Evolutionary conservation across 2,113 vertebrate genomes (phyloP).

Genomic region (Ceratotherium simum): DNA sequence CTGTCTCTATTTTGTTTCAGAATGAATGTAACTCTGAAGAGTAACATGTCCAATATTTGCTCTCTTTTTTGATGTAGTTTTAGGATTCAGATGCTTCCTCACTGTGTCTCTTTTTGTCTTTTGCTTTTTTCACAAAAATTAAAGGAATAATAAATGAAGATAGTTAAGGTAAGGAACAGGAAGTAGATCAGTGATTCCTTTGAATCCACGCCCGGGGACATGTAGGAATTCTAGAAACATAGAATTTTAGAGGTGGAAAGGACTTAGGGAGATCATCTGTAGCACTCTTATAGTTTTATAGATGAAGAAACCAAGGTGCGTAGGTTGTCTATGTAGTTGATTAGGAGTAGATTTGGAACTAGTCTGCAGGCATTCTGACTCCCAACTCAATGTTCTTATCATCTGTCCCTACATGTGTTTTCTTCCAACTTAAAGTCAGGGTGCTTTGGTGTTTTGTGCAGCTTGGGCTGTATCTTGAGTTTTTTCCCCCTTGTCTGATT

Average conservation of each 20-base stretch:
- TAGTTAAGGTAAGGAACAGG: neutral
- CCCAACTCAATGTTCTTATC: neutral
- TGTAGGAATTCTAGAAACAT: neutral
- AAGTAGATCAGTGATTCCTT: neutral
- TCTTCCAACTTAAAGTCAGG: neutral
- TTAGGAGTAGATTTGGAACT: neutral
- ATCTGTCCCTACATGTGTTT: neutral
- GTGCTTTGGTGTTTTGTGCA: neutral
- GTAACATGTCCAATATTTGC: neutral
- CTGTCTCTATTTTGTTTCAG: constrained; percentile 5
- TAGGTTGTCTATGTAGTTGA: neutral
- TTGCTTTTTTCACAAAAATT: neutral
- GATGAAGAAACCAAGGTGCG: neutral
- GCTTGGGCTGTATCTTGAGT: neutral
- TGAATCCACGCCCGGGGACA: neutral
- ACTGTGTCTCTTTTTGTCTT: neutral
- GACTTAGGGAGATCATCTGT: neutral
- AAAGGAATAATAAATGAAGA: constrained; percentile 29
- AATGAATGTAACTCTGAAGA: neutral
- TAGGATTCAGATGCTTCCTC: constrained; percentile 30
- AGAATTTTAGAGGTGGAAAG: neutral
- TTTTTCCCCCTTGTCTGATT: neutral
- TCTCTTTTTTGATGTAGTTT: neutral
- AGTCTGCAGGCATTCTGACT: neutral
- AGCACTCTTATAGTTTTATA: neutral